These are phyloP conservation scores for Cepaea hortensis DNA, from an alignment of 2,888 invertebrate genomes.

Conservation along the genomic window DNA sequence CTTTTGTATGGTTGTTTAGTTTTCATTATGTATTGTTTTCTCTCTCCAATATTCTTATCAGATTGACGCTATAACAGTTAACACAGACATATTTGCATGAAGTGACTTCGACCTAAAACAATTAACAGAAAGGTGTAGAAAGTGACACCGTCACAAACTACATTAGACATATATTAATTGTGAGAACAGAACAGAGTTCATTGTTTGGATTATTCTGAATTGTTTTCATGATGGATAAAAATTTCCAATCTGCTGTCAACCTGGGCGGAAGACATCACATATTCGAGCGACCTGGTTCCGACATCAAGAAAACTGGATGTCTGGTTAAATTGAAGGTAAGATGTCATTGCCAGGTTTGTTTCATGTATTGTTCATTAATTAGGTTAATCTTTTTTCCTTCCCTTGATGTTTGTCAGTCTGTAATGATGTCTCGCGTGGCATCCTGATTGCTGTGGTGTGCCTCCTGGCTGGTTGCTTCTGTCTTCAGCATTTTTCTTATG, in stretches of 20 bases:
- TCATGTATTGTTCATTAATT: neutral
- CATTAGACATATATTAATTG: neutral
- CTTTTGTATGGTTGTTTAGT: too few species aligned
- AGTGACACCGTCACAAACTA: neutral
- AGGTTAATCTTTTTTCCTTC: neutral
- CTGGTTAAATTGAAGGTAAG: conserved; percentile 68
- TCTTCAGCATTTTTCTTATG: too few species aligned
- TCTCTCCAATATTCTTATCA: too few species aligned
- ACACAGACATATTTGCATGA: too few species aligned
- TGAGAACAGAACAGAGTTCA: neutral
- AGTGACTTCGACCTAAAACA: too few species aligned
- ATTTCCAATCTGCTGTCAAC: neutral
- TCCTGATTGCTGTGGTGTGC: too few species aligned
- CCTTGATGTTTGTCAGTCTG: neutral
- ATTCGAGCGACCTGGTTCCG: conserved; percentile 64
- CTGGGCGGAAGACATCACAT: neutral
- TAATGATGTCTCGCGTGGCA: too few species aligned
- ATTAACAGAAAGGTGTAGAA: too few species aligned
- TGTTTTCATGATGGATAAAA: conserved; percentile 24
- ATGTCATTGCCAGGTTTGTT: neutral
- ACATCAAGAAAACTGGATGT: conserved; percentile 65
- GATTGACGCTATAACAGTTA: too few species aligned
- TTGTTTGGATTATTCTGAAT: neutral
- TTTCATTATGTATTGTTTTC: too few species aligned
- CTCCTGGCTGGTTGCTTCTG: too few species aligned